Evolutionary conservation across 2,797 vertebrate species (phyloP).

Genomic region (Neomorphus geoffroyi): DNA sequence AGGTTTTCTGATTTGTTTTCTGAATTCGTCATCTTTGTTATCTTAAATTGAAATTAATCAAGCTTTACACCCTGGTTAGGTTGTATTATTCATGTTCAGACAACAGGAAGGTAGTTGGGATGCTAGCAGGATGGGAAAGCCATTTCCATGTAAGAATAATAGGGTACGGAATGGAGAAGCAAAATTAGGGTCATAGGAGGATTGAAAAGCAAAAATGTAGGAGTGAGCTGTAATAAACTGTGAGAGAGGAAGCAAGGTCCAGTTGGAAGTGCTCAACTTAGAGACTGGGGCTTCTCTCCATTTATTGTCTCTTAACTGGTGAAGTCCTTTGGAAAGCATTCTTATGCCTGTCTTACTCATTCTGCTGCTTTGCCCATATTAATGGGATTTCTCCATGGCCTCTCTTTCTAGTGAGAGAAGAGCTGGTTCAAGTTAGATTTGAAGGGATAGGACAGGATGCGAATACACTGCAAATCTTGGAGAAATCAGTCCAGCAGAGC

Average conservation of each 20-base stretch:
- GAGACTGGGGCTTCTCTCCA: background rate
- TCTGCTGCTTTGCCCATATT: background rate
- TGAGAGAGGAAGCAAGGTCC: background rate
- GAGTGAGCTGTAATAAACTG: background rate
- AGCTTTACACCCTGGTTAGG: background rate
- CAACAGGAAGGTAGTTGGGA: background rate
- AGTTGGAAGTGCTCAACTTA: background rate
- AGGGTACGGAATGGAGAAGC: background rate
- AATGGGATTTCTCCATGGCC: background rate
- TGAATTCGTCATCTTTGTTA: background rate
- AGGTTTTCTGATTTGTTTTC: background rate
- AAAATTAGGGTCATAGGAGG: background rate
- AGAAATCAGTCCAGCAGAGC: background rate
- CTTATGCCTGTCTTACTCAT: background rate
- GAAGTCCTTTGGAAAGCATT: background rate
- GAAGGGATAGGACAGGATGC: background rate
- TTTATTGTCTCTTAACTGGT: background rate
- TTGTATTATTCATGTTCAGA: background rate
- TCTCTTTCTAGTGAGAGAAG: background rate
- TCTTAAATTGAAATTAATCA: background rate
- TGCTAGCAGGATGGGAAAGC: background rate
- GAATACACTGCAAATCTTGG: background rate
- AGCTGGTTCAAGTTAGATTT: background rate
- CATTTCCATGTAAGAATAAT: background rate
- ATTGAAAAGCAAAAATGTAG: background rate